Evolutionary conservation across 2,797 vertebrate species (phyloP), one percentile per base, ranked within the genome.

Genomic region (Hafferia zeledoni): DNA sequence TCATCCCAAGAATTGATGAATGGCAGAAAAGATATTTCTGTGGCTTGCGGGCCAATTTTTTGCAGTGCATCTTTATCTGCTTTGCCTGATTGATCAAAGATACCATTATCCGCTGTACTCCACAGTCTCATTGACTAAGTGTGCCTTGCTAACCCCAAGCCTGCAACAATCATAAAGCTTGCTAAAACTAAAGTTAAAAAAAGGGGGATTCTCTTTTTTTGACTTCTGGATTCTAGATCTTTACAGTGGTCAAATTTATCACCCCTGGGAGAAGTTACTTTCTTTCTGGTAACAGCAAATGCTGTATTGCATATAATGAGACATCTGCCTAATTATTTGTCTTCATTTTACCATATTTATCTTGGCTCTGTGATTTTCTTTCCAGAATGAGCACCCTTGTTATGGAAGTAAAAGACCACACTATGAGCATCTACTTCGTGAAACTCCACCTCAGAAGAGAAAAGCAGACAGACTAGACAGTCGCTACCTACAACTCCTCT

Each of bases 61-160:
- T 80, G 22, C 60, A 35, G 46, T 17, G 14, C 17, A 75, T 75
- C 61, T 94, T 85, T 85, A 92, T 83, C 90, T 95, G 71, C 65
- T 94, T 88, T 94, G 61, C 82, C 82, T 79, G 84, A 81, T 91
- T 75, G 69, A 92, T 86, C 93, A 69, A 83, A 93, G 57, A 59
- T 72, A 59, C 17, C 3, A 5, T 91, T 83, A 89, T 82, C 91
- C 88, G 55, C 59, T 89, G 35, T 69, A 69, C 17, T 70, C 17
- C 75, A 60, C 41, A 78, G 50, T 56, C 85, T 96, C 80, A 86
- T 56, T 88, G 87, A 69, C 91, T 81, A 47, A 16, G 37, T 46
- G 83, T 72, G 64, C 61, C 87, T 76, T 61, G 28, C 53, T 85
- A 89, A 86, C 72, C 50, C 33, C 69, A n/a, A 52, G 11, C 28